Percentiles rank a stretch among this genome's conserved stretches.
Evolutionary conservation across 2,888 invertebrate genomes (phyloP).

Genomic region (Nomada ferruginata): DNA sequence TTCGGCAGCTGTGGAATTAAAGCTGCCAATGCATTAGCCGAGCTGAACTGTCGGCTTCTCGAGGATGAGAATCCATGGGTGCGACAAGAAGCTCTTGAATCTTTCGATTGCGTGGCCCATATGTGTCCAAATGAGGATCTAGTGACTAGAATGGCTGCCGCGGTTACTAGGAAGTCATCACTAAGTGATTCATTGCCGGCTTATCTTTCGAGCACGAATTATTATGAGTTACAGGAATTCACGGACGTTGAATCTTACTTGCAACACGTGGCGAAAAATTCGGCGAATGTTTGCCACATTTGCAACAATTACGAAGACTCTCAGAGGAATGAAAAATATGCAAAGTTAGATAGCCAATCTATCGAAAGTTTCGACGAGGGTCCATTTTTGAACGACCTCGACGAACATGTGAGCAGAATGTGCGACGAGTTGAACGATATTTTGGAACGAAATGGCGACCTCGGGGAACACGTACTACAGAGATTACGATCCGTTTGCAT

Average conservation of each 20-base stretch:
- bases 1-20: slow-evolving; percentile 43
- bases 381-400: slow-evolving; percentile 37
- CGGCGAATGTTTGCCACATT: slow-evolving; percentile 1
- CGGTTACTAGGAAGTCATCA: slow-evolving; percentile 64
- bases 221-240: slow-evolving; percentile 63
- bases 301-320: slow-evolving; percentile 58
- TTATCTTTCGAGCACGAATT: slow-evolving; percentile 71
- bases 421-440: slow-evolving; percentile 73
- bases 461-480: slow-evolving; percentile 52
- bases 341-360: slow-evolving; percentile 54
- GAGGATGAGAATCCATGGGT: slow-evolving; percentile 75
- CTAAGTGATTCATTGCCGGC: slow-evolving; percentile 72
- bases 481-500: slow-evolving; percentile 31
- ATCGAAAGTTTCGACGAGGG: background rate
- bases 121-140: slow-evolving; percentile 73
- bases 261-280: slow-evolving; percentile 46
- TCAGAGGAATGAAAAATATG: slow-evolving; percentile 68
- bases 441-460: slow-evolving; percentile 48
- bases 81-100: slow-evolving; percentile 78
- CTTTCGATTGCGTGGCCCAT: slow-evolving; percentile 75
- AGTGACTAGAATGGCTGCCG: slow-evolving; percentile 70
- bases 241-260: slow-evolving; percentile 64
- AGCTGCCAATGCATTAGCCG: slow-evolving; percentile 59
- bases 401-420: slow-evolving; percentile 65
- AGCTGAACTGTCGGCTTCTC: slow-evolving; percentile 73